Conservation (phyloP, 2,888 invertebrate genomes). For the Cosmopolites sordidus region DNA sequence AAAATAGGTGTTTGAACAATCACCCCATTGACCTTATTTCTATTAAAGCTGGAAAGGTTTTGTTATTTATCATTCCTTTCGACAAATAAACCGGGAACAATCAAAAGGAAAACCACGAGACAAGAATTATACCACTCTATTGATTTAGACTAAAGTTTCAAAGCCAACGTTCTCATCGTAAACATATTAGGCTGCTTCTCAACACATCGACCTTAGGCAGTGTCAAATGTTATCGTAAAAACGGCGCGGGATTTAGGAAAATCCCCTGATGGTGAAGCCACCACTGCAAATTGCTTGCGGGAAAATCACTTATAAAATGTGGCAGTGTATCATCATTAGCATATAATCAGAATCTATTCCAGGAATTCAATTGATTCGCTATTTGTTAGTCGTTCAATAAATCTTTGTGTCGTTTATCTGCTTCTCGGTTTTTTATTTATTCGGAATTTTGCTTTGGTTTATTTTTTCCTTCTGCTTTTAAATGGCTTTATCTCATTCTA, state of each 20-base stretch:
- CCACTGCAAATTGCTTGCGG: slow-evolving; percentile 29
- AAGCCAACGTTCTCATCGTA: slow-evolving; percentile 18
- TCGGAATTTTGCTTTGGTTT: not conserved
- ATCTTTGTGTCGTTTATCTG: not conserved
- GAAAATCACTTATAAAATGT: slow-evolving; percentile 38
- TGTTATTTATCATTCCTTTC: not conserved
- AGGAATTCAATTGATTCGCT: slow-evolving; percentile 1
- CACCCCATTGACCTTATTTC: no score
- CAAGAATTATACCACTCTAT: slow-evolving; percentile 21
- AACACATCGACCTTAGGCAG: slow-evolving; percentile 11
- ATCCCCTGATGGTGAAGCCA: slow-evolving; percentile 19
- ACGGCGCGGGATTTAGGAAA: slow-evolving; percentile 15
- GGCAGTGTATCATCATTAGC: slow-evolving; percentile 8
- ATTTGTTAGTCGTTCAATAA: slow-evolving; percentile 1
- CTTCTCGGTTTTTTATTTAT: not conserved
- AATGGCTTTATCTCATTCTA: no score
- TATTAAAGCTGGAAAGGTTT: not conserved
- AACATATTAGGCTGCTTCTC: slow-evolving; percentile 21
- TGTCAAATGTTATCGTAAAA: slow-evolving; percentile 16
- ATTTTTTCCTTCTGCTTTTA: not conserved
- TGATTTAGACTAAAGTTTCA: slow-evolving; percentile 24
- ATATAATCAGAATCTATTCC: slow-evolving; percentile 2
- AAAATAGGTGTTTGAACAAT: no score
- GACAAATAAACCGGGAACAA: not conserved
- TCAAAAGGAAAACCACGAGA: slow-evolving; percentile 5